Base-by-base conservation (phyloP, 2,113 vertebrate genomes). In the Octodon degus region DNA sequence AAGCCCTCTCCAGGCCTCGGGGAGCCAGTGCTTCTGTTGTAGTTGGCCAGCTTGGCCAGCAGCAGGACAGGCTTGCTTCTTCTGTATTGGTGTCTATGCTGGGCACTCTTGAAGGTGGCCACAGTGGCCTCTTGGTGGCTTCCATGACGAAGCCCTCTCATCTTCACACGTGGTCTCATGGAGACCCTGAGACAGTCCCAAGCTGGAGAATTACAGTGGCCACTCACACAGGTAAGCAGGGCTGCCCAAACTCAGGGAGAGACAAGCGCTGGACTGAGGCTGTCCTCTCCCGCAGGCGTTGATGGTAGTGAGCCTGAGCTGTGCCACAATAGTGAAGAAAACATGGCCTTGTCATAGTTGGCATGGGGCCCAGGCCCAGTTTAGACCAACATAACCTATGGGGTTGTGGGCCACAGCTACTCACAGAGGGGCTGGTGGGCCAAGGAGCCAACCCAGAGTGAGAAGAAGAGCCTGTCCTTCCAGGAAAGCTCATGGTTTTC, bases 281-380 rank as follows among this genome's bases (percentile, higher is more conserved):
- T 10, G 34, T 13, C 5, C 5, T 27, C 22, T 30, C 27, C 30
- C 20, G 25, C 19, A 27, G 4, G 34, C 22, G 7, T 0, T 0
- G 22, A 0, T 5, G 40, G 4, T 17, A 19, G 65, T n/a, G 17
- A 19, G 14, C 2, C 19, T 0, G 5, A 9, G 53, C 82, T 0
- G 7, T 13, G 2, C 37, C 12, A 1, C 0, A 0, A 10, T 14
- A 2, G 2, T 7, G 9, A 40, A 25, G 60, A 1, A 7, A 30
- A 19, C 0, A 4, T 22, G 2, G 4, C 62, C 4, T 4, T 1
- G 0, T 2, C 7, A 0, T 0, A 40, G 16, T 14, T 12, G 43
- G 30, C 7, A 3, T 83, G n/a, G 0, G 62, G 32, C 67, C 85
- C 20, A 8, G 65, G 58, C 7, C 0, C 5, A 20, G 12, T 19